phyloP scores from a whole-genome alignment of 2,113 vertebrate genomes.

The Malurus melanocephalus region DNA sequence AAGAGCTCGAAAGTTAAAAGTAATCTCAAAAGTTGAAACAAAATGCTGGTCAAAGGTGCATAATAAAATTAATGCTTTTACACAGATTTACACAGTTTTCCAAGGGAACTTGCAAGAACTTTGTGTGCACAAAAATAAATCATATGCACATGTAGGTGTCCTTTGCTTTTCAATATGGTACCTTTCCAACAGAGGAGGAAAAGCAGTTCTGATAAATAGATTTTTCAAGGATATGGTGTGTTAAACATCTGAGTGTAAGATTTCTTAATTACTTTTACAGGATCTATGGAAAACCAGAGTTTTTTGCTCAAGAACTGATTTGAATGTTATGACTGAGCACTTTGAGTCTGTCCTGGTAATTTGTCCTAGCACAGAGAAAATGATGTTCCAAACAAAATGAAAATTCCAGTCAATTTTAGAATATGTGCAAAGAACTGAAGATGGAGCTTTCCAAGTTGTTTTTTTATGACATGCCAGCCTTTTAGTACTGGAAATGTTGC shows the following conservation, averaged over 20 bases:
- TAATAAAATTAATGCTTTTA: conserved; percentile 9
- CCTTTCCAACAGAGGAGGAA: background rate
- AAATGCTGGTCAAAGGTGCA: conserved; percentile 7
- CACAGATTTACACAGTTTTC: background rate
- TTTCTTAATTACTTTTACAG: conserved; percentile 2
- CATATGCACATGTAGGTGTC: too few relatives aligned
- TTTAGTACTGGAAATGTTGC: background rate
- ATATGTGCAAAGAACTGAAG: background rate
- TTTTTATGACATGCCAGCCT: background rate
- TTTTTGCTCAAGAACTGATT: background rate
- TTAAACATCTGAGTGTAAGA: background rate
- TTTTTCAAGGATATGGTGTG: background rate
- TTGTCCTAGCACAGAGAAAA: background rate
- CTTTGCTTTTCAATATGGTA: background rate
- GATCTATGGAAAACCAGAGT: background rate
- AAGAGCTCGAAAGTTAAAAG: background rate
- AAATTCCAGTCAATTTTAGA: background rate
- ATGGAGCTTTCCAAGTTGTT: background rate
- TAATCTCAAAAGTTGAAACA: conserved; percentile 18
- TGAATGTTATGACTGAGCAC: background rate
- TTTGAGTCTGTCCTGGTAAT: background rate
- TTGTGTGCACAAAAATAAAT: too few relatives aligned
- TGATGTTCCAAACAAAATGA: background rate
- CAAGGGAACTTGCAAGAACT: background rate
- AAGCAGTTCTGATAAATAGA: background rate